Percentiles rank a stretch among this genome's conserved stretches.
Conservation (phyloP, 1,140 invertebrate species). For the Goniozus legneri region DNA sequence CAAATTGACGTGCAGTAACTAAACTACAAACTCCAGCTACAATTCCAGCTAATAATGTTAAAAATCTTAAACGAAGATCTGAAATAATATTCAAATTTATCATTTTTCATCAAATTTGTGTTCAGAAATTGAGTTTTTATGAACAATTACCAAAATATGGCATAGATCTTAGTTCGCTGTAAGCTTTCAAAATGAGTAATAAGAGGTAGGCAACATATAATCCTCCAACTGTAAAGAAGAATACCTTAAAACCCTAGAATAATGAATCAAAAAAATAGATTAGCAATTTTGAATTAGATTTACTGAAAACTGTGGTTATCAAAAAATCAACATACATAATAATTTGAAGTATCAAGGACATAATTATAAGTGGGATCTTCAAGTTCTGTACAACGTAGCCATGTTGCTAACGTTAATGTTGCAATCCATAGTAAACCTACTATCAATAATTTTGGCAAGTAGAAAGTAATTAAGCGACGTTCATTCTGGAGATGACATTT, state of each 20-base stretch:
- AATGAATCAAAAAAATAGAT: slow-evolving; percentile 14
- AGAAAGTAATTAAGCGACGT: slow-evolving; percentile 79
- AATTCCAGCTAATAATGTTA: slow-evolving; percentile 81
- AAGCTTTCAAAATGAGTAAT: slow-evolving; percentile 82
- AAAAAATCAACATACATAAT: slow-evolving; percentile 66
- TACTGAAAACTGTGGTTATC: neutral
- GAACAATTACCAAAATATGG: slow-evolving; percentile 86
- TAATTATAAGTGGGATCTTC: slow-evolving; percentile 93
- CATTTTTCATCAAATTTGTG: slow-evolving; percentile 7
- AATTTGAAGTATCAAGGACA: slow-evolving; percentile 81
- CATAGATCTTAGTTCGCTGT: slow-evolving; percentile 92
- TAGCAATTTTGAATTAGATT: neutral
- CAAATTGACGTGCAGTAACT: slow-evolving; percentile 80
- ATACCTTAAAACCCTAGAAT: slow-evolving; percentile 79
- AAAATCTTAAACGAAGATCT: slow-evolving; percentile 90
- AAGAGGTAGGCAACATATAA: slow-evolving; percentile 84
- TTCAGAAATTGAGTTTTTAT: neutral
- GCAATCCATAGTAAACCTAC: slow-evolving; percentile 86
- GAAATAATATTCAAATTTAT: slow-evolving; percentile 14
- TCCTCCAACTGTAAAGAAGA: slow-evolving; percentile 82
- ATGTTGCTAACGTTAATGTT: slow-evolving; percentile 78
- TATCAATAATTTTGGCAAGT: slow-evolving; percentile 85
- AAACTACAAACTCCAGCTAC: slow-evolving; percentile 75
- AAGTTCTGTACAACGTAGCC: slow-evolving; percentile 86
- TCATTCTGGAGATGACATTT: slow-evolving; percentile 67